Base-by-base conservation (phyloP, 2,888 invertebrate species). In the Steinernema scapterisci region DNA sequence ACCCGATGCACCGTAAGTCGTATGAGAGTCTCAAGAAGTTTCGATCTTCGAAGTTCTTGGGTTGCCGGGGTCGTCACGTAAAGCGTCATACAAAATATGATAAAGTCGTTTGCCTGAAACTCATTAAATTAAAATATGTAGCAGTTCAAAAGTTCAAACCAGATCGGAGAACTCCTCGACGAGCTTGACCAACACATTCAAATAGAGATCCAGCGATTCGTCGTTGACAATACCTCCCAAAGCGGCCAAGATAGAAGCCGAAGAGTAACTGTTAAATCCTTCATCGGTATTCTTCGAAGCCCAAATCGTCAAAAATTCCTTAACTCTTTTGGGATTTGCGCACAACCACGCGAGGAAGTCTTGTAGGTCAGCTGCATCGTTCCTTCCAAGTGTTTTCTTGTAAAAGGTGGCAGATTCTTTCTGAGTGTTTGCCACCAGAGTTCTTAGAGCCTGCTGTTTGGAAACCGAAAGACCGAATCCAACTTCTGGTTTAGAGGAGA, bases 1-100 rank as follows among this genome's bases (percentile, higher is more conserved):
- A 54, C 54, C 21, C 23, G 54, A 54, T 54, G 54, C 5, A 54
- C 54, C 7, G 54, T 54, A 54, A 54, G 54, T 11, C 54, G 54
- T 21, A 54, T 21, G 5, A 54, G 25, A 25, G 23, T 6, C 25
- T 21, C 21, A 16, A 54, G 25, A 19, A 54, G 25, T 6, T 11
- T 25, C 11, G 1, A 3, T 21, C 13, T 54, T 19, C 54, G 21
- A 2, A 6, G 13, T 25, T 54, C 54, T 3, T 13, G 3, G 13
- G 23, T 25, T 19, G 21, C 23, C 21, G 48, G 48, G 13, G 21
- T 54, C 21, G 54, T 25, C 25, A 23, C 21, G 25, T 23, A 54
- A 16, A 54, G 21, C 13, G 54, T 54, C 54, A 54, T 54, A 23
- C 54, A 54, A 11, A 54, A 54, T 13, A 54, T 25, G 16, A 54